Evolutionary conservation across 2,888 invertebrate genomes (phyloP), one percentile per base, ranked within the genome.

Genomic region (Ophion obscuratus): DNA sequence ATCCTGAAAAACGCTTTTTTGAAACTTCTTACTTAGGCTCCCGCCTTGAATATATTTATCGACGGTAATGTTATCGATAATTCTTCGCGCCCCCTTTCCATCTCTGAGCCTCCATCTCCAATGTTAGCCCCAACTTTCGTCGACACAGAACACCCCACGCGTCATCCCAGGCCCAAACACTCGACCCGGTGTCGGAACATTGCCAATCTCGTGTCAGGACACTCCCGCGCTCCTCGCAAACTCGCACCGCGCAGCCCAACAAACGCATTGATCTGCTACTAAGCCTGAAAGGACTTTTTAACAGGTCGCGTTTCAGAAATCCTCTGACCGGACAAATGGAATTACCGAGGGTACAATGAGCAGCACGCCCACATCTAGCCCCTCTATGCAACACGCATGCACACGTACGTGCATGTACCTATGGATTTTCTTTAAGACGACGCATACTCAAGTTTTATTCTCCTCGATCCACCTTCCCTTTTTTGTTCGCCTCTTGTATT

Each of bases 261-360:
- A n/a, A 68, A 67, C 67, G 36, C 71, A 47, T 64, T 62, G 11
- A 64, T 64, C 53, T 24, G 57, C 67, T 59, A 36, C n/a, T 47
- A 47, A 31, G 44, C 59, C 59, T 81, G 84, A 90, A 92, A 92
- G 89, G 92, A 93, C 92, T 92, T 93, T 92, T 92, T 92, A 92
- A 92, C 91, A 91, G 93, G 92, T 93, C 92, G 90, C 91, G 92
- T 93, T 93, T 91, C 92, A 89, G 87, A 62, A 81, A 90, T 91
- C 90, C 91, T 88, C 86, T 89, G 91, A 90, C 91, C 86, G 92
- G 90, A 92, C 91, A 93, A 92, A 92, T 92, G 89, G 93, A 92
- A 92, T 93, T 92, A 93, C 88, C 88, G 88, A 88, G 87, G 78
- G 64, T 64, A 86, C 84, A 86, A 86, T 82, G 87, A 74, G 14